Conservation (phyloP, 1,140 invertebrate genomes). For the Bathynomus jamesi region DNA sequence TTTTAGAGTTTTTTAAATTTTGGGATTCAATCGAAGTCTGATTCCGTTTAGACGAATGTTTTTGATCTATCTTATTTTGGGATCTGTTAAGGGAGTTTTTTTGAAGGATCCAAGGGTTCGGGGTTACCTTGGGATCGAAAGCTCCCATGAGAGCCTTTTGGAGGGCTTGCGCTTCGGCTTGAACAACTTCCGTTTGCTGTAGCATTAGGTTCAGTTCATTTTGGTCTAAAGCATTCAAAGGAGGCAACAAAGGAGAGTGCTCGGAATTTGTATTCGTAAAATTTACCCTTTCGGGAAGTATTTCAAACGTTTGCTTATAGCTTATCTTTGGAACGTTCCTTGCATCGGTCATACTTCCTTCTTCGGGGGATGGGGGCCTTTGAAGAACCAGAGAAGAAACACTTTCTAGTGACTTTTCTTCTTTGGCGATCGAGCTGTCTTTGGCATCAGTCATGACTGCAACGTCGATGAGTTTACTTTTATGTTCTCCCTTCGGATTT, state of each 20-base stretch:
- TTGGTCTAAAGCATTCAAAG: constrained; percentile 21
- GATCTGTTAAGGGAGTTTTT: no score
- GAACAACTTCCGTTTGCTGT: constrained; percentile 34
- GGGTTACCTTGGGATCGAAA: constrained; percentile 18
- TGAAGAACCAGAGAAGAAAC: not conserved
- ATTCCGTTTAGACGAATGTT: no score
- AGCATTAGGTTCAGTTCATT: constrained; percentile 31
- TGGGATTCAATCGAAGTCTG: no score
- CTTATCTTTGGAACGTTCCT: not conserved
- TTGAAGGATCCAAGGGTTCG: no score
- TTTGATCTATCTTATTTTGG: no score
- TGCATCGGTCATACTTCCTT: not conserved
- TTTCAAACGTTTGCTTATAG: not conserved
- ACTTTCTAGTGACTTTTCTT: not conserved
- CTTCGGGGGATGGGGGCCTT: not conserved
- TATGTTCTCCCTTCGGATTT: not conserved
- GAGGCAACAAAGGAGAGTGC: constrained; percentile 3
- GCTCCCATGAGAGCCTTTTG: constrained; percentile 37
- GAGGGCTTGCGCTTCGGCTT: constrained; percentile 36
- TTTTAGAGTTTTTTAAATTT: no score
- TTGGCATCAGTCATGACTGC: not conserved
- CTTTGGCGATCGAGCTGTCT: not conserved
- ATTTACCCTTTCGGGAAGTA: not conserved
- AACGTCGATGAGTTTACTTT: not conserved
- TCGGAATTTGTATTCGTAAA: not conserved